phyloP scores from a whole-genome alignment of 2,888 invertebrate species.

The Drosophila recens region DNA sequence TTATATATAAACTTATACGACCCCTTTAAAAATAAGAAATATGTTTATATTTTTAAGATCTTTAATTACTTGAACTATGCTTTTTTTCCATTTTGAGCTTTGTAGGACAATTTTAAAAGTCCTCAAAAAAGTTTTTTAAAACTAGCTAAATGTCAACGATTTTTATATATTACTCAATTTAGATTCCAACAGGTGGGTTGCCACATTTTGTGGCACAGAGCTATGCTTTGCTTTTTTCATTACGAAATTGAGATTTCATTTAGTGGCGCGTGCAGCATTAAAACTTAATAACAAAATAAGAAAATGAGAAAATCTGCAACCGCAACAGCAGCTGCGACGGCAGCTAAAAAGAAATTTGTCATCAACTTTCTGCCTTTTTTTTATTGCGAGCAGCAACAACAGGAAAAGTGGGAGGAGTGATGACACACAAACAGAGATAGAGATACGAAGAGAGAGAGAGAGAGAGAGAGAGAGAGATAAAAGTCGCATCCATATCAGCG shows the following conservation, averaged over 20 bases:
- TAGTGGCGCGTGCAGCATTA: slow-evolving; percentile 72
- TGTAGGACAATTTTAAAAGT: no score
- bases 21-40: no score
- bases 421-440: slow-evolving; percentile 30
- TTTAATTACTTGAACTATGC: no score
- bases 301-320: slow-evolving; percentile 76
- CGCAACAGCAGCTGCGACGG: slow-evolving; percentile 30
- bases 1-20: no score
- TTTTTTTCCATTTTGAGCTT: no score
- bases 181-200: not conserved
- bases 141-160: not conserved
- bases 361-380: slow-evolving; percentile 45
- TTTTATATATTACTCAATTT: not conserved
- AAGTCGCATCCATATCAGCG: slow-evolving; percentile 15
- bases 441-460: slow-evolving; percentile 16
- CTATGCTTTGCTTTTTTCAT: slow-evolving; percentile 48
- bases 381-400: slow-evolving; percentile 51
- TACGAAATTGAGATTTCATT: slow-evolving; percentile 80
- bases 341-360: slow-evolving; percentile 54
- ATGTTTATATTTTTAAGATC: no score
- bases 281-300: slow-evolving; percentile 78
- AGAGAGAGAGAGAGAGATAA: not conserved
- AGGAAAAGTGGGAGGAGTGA: slow-evolving; percentile 23
- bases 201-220: not conserved
- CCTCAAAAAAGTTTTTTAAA: no score